These are phyloP conservation scores for Notocelia uddmanniana DNA, from an alignment of 2,888 invertebrate genomes.

Conservation along the genomic window DNA sequence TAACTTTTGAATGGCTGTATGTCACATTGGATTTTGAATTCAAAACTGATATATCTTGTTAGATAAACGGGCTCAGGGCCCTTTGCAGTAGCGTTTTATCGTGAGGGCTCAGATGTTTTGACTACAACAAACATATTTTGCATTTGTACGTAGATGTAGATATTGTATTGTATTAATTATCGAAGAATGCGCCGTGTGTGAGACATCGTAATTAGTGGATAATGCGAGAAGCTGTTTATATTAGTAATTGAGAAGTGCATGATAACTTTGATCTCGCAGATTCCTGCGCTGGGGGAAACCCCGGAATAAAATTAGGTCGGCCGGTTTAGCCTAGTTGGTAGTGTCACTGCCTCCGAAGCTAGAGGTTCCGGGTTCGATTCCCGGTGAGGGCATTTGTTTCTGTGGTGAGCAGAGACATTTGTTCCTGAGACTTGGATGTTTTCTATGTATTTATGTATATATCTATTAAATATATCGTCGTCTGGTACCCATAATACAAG, in stretches of 20 bases:
- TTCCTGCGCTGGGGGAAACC: constrained; percentile 13
- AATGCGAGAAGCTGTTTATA: background rate
- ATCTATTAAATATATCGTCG: no score
- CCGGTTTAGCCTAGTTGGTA: no score
- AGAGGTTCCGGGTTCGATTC: no score
- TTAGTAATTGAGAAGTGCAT: background rate
- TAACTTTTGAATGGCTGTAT: background rate
- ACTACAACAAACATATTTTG: background rate
- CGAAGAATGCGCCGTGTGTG: background rate
- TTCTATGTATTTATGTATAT: no score
- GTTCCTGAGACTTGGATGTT: no score
- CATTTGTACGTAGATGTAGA: background rate
- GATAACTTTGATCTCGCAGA: background rate
- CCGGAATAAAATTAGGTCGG: constrained; percentile 4
- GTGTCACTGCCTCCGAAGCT: no score
- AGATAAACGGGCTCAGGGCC: background rate
- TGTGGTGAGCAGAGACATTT: no score
- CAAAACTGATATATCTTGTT: background rate
- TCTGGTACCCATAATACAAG: no score
- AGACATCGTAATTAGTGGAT: background rate
- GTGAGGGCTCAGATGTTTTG: background rate
- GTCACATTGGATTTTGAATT: background rate
- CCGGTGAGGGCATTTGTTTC: no score
- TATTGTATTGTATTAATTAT: background rate
- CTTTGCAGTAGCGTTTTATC: background rate